Evolutionary conservation across 2,888 invertebrate species (phyloP).

Genomic region (Pammene aurita): DNA sequence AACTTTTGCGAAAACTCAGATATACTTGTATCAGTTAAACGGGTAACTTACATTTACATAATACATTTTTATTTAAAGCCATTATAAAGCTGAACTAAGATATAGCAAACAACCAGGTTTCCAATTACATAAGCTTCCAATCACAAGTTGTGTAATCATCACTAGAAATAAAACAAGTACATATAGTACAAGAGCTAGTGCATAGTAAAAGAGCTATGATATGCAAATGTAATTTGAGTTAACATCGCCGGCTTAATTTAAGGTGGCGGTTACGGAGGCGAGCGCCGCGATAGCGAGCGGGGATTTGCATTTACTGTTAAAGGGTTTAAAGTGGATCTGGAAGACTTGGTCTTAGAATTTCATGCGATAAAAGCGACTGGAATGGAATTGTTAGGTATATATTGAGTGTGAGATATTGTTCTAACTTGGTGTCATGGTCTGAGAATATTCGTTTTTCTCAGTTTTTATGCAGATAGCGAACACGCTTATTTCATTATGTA

Average conservation of each 20-base stretch:
- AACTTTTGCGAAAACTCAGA: too few species aligned
- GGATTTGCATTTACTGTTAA: conserved; percentile 21
- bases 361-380: neutral
- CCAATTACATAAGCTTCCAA: neutral
- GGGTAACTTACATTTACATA: too few species aligned
- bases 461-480: neutral
- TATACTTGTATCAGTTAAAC: too few species aligned
- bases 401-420: neutral
- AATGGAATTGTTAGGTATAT: neutral
- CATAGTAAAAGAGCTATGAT: conserved; percentile 54
- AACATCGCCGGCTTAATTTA: conserved; percentile 61
- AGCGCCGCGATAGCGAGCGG: conserved; percentile 19
- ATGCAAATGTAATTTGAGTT: conserved; percentile 80
- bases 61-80: too few species aligned
- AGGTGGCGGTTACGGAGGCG: conserved; percentile 44
- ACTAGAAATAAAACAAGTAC: neutral
- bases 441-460: neutral
- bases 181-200: conserved; percentile 15
- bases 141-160: neutral
- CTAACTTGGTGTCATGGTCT: neutral
- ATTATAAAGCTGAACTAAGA: neutral
- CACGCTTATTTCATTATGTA: neutral
- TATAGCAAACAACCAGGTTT: neutral
- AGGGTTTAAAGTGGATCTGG: conserved; percentile 7
- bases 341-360: neutral